A percentile compares a stretch with the other conserved stretches of the same genome.
These are phyloP conservation scores for Holacanthella duospinosa DNA, from an alignment of 2,888 invertebrate genomes.

Conservation along the genomic window DNA sequence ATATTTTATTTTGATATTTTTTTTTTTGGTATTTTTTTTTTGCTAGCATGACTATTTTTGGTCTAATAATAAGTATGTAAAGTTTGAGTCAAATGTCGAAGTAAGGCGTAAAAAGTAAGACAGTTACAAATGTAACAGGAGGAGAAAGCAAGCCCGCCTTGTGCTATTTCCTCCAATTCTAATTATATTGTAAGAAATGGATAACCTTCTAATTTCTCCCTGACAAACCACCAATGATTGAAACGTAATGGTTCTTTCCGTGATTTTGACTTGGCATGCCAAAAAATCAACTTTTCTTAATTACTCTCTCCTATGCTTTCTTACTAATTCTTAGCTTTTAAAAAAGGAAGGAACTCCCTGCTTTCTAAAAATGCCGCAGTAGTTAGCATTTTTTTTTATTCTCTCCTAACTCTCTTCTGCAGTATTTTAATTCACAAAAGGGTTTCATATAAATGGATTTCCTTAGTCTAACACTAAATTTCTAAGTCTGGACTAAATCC, in stretches of 20 bases:
- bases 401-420: too few relatives aligned
- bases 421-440: background rate
- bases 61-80: too few relatives aligned
- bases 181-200: slow-evolving; percentile 6
- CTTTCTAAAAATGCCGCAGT: background rate
- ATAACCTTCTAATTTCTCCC: slow-evolving; percentile 4
- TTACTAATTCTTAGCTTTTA: too few relatives aligned
- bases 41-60: too few relatives aligned
- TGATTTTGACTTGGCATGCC: slow-evolving; percentile 19
- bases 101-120: too few relatives aligned
- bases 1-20: too few relatives aligned
- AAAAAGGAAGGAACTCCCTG: background rate
- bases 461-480: too few relatives aligned
- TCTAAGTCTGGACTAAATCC: too few relatives aligned
- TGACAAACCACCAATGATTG: slow-evolving; percentile 13
- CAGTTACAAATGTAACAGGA: slow-evolving; percentile 5
- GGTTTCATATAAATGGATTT: background rate
- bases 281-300: slow-evolving; percentile 12
- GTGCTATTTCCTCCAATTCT: background rate
- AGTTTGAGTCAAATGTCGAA: too few relatives aligned
- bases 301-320: slow-evolving; percentile 5
- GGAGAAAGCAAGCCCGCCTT: background rate
- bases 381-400: too few relatives aligned
- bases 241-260: slow-evolving; percentile 17
- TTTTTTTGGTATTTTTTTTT: too few relatives aligned